phyloP scores from a whole-genome alignment of 2,113 vertebrate species.

The Euleptes europaea region DNA sequence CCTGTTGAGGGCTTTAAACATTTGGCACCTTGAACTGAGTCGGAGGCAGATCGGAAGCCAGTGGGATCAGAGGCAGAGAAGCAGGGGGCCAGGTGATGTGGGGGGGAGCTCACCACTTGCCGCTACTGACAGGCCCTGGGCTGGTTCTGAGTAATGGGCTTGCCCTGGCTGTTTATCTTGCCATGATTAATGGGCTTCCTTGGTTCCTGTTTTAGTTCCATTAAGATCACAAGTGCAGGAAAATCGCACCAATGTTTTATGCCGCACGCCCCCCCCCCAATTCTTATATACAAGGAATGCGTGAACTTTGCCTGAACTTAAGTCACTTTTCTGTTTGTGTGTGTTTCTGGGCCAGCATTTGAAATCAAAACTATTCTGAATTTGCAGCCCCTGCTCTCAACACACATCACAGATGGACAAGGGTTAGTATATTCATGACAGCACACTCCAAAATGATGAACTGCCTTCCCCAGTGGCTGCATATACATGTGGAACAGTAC shows the following conservation, averaged over 20 bases:
- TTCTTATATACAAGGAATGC: neutral
- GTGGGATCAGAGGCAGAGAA: neutral
- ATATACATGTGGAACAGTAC: neutral
- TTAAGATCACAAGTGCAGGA: conserved; percentile 62
- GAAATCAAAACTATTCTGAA: neutral
- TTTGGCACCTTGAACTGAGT: neutral
- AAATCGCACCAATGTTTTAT: conserved; percentile 48
- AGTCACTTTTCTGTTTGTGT: neutral
- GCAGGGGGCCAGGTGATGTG: neutral
- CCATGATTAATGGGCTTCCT: conserved; percentile 61
- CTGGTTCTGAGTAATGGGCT: conserved; percentile 33
- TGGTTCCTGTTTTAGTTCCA: conserved; percentile 65
- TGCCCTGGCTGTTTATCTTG: conserved; percentile 68
- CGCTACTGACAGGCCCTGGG: neutral
- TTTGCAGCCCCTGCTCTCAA: neutral
- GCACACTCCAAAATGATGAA: neutral
- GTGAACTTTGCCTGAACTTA: conserved; percentile 5
- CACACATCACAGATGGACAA: neutral
- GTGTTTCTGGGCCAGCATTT: neutral
- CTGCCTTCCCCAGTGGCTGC: neutral
- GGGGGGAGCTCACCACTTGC: neutral
- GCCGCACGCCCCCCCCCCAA: neutral
- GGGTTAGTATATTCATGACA: neutral
- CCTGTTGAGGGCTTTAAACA: neutral
- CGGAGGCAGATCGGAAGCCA: neutral